Base-by-base conservation (phyloP, 2,888 invertebrate species). In the Cremastinae sp. region DNA sequence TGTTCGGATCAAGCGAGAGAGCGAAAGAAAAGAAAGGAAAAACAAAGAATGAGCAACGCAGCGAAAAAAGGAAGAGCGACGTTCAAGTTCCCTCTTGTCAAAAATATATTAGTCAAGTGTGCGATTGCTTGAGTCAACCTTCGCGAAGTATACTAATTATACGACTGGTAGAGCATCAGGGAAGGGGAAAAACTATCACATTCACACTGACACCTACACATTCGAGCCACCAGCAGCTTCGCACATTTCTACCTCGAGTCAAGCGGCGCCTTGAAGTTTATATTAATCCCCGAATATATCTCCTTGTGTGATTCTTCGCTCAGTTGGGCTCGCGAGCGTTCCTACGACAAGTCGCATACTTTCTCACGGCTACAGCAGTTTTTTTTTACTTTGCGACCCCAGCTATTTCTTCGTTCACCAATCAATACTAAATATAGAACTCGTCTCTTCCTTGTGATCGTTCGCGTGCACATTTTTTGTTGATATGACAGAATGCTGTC, bases 261-360 rank as follows among this genome's bases (percentile, higher is more conserved):
- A 28, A 28, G 81, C 79, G 82, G 81, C 83, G 84, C 85, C 85
- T 84, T 83, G 84, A 83, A 82, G 85, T 86, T 87, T 87, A 88
- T 88, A 89, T 88, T 88, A 86, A 87, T 86, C 86, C 78, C 68
- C 84, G 82, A 84, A 86, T 82, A 84, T 83, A 81, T 82, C 84
- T 85, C 84, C 83, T 85, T 82, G 80, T 59, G 43, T 18, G 61
- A 28, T 28, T 28, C n/a, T 64, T 64, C 56, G 69, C 20, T 87
- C 84, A 87, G 87, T 88, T 5, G 75, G 80, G 81, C 83, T 84
- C 76, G 75, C 74, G 76, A 74, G 82, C 82, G 81, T 81, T 81
- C 65, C 69, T 58, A 51, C 66, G 61, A 38, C 45, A 43, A n/a
- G 54, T 54, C 49, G 34, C 59, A 49, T 71, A 74, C 64, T 73